Conservation (phyloP, 2,113 vertebrate species). For the Alligator sinensis region DNA sequence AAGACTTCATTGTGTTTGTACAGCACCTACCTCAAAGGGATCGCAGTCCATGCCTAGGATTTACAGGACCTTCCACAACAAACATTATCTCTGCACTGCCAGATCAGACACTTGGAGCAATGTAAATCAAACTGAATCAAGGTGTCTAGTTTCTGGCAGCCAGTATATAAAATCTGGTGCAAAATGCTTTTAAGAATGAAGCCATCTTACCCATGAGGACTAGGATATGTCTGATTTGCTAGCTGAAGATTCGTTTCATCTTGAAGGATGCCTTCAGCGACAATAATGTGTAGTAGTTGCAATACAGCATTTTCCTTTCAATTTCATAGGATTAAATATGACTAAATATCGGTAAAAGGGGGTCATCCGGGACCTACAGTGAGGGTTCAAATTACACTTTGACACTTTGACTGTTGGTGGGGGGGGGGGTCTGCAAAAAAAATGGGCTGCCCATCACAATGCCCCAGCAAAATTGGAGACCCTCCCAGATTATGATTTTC, state of each 20-base stretch:
- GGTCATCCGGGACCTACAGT: no score
- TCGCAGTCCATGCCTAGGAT: background rate
- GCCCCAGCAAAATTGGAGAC: no score
- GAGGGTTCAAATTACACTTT: no score
- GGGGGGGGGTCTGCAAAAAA: no score
- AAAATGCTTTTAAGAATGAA: background rate
- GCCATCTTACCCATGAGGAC: background rate
- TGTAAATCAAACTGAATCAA: background rate
- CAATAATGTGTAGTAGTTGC: background rate
- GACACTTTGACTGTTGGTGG: no score
- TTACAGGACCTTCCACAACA: background rate
- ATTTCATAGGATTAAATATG: background rate
- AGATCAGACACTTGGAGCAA: background rate
- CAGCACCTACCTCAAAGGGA: background rate
- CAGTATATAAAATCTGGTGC: background rate
- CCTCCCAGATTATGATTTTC: no score
- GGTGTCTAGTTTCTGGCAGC: background rate
- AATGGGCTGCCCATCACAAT: no score
- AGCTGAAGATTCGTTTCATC: rapidly evolving
- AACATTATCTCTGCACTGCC: background rate
- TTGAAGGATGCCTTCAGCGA: background rate
- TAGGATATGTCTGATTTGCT: background rate
- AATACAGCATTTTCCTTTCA: background rate
- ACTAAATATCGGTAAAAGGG: background rate
- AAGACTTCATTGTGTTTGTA: background rate